Base-by-base conservation (phyloP, 2,797 vertebrate genomes). In the Crenichthys baileyi region DNA sequence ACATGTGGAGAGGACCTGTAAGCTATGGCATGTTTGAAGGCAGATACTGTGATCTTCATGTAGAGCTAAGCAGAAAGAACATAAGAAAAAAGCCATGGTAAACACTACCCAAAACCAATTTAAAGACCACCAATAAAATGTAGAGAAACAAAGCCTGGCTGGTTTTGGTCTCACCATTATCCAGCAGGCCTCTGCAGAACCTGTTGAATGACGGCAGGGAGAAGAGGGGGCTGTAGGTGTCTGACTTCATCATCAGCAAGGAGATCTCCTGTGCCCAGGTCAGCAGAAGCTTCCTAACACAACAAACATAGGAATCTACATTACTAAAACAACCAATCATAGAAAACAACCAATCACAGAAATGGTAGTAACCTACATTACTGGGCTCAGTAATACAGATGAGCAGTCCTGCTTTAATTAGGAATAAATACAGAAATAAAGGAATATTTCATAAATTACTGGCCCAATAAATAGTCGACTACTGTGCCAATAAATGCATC, bases 241-340 rank as follows among this genome's bases (percentile, higher is more conserved):
- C 98, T 0, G 97, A 98, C 85, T 97, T 99, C 94, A 97, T 98
- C 98, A 99, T 98, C 88, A 99, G 93, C 83, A 97, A 88, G 81
- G 96, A 97, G 75, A 99, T 95, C 93, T 99, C 98, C 93, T 98
- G 96, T 91, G 97, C 97, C 98, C 98, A 99, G 1, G 97, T 97
- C 90, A 98, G 96, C 88, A 99, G 95, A 0, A 99, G 95, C 92
- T 95, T 97, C 96, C 98, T 99, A 78, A 80, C 85, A 79, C 3
- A 29, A 85, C 12, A 55, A 15, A 8, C 18, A 39, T 11, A 15
- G 8, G 18, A 65, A 65, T 39, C 63, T 39, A 11, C 31, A 31
- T 31, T 31, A 31, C 31, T 31, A 31, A 31, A 31, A 31, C 31
- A 31, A 31, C 31, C 31, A 31, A 31, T 31, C 31, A 31, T 31